Evolutionary conservation across 2,113 vertebrate species (phyloP).

Genomic region (Acinonyx jubatus): DNA sequence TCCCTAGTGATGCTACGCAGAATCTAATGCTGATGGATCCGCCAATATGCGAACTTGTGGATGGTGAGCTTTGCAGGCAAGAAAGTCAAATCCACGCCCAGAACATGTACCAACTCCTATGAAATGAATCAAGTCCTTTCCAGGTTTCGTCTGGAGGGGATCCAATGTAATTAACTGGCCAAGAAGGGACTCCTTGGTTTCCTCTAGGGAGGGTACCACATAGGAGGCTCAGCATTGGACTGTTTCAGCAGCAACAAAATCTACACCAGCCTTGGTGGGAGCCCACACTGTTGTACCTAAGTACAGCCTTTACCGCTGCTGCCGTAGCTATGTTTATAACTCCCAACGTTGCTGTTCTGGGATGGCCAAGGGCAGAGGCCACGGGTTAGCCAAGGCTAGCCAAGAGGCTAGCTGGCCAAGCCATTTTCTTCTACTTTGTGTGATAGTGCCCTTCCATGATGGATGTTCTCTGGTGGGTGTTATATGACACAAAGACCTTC

Average conservation of each 20-base stretch:
- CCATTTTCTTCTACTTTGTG: neutral
- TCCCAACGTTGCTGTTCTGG: neutral
- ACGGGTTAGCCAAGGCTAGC: neutral
- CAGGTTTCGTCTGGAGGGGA: slow-evolving; percentile 7
- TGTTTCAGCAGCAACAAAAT: neutral
- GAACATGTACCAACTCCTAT: neutral
- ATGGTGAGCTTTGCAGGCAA: neutral
- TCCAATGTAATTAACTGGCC: neutral
- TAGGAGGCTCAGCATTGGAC: neutral
- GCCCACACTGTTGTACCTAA: neutral
- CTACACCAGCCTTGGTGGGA: neutral
- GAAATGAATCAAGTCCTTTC: neutral
- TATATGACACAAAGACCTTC: neutral
- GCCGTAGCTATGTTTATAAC: neutral
- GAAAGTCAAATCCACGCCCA: neutral
- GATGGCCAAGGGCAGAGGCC: neutral
- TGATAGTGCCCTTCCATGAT: neutral
- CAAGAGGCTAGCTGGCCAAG: neutral
- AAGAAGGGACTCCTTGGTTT: neutral
- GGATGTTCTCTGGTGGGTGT: neutral
- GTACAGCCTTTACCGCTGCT: neutral
- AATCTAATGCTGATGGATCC: neutral
- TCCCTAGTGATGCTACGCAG: neutral
- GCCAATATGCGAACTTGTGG: neutral
- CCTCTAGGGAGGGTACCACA: neutral